phyloP scores from a whole-genome alignment of 2,113 vertebrate species.

The Stegostoma tigrinum region DNA sequence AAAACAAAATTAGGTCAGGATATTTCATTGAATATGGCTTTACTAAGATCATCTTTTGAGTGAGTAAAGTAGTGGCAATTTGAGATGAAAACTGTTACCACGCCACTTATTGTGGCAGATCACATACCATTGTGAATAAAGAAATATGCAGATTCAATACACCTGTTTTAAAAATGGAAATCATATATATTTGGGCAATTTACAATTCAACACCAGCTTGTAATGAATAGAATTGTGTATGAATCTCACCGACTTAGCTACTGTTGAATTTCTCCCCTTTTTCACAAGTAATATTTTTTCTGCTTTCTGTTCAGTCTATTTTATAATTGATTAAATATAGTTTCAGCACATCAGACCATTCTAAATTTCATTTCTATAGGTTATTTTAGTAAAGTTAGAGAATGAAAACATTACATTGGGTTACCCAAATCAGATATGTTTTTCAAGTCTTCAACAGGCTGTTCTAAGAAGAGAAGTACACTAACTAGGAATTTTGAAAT shows the following conservation, averaged over 20 bases:
- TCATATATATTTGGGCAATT: background rate
- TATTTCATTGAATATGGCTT: background rate
- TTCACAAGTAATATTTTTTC: background rate
- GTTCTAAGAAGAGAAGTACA: background rate
- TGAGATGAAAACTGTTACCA: background rate
- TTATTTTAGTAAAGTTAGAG: background rate
- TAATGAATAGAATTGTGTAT: conserved; percentile 12
- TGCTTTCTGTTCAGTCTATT: background rate
- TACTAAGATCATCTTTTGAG: background rate
- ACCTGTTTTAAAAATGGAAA: background rate
- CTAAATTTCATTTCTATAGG: background rate
- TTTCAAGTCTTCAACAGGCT: background rate
- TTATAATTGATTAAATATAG: background rate
- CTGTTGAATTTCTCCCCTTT: background rate
- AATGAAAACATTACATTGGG: background rate
- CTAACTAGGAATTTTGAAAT: background rate
- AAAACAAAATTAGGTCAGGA: background rate
- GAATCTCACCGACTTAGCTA: background rate
- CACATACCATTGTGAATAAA: background rate
- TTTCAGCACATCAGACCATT: background rate
- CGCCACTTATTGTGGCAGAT: background rate
- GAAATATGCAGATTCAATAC: background rate
- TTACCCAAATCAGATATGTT: background rate
- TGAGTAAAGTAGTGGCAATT: background rate
- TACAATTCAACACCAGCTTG: background rate